Percentiles rank a stretch among this genome's conserved stretches.
Evolutionary conservation across 2,113 vertebrate genomes (phyloP).

Genomic region (Vireo altiloquus): DNA sequence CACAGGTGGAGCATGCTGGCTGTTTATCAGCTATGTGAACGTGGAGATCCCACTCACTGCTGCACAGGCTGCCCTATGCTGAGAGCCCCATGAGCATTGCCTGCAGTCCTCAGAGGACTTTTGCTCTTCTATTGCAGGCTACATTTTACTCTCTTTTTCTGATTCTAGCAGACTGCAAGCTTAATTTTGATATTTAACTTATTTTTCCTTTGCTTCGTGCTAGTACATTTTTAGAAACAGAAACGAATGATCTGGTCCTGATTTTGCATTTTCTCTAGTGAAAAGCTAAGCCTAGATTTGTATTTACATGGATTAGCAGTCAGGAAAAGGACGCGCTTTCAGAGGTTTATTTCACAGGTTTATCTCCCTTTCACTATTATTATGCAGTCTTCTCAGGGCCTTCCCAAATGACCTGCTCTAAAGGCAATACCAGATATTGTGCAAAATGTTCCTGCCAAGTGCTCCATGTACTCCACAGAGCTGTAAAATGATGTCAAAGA

Average conservation of each 20-base stretch:
- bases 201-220: background rate
- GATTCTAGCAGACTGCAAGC: background rate
- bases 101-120: background rate
- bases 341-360: background rate
- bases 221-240: background rate
- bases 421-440: background rate
- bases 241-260: background rate
- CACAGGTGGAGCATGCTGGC: background rate
- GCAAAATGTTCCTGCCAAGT: background rate
- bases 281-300: background rate
- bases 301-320: background rate
- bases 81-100: background rate
- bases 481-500: background rate
- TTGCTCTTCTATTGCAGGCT: background rate
- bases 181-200: background rate
- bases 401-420: background rate
- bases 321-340: background rate
- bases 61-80: background rate
- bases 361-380: background rate
- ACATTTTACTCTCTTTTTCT: background rate
- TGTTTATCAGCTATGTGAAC: background rate
- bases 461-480: background rate
- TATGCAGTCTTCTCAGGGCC: background rate
- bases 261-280: background rate
- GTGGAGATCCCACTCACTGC: fast-evolving